Percentiles rank a stretch among this genome's conserved stretches.
Conservation (phyloP, 2,888 invertebrate species). For the Ferrisia virgata region DNA sequence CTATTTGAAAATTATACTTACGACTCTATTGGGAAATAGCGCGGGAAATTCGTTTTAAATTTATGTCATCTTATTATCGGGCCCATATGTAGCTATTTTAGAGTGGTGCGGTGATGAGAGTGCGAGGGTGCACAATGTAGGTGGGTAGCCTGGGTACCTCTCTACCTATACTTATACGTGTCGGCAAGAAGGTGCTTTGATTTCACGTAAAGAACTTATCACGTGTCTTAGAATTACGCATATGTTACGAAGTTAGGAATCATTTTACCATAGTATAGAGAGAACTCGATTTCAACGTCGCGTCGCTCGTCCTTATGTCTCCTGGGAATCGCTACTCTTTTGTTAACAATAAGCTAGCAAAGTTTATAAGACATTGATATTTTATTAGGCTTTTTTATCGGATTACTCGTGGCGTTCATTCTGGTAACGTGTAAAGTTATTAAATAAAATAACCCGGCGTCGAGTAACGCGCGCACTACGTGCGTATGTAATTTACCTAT, state of each 20-base stretch:
- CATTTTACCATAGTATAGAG: background rate
- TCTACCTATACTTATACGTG: background rate
- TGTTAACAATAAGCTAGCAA: slow-evolving; percentile 11
- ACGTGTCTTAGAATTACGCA: slow-evolving; percentile 19
- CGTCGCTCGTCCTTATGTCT: too few relatives aligned
- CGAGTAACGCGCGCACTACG: background rate
- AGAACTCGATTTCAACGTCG: background rate
- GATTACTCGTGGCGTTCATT: background rate
- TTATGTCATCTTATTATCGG: slow-evolving; percentile 24
- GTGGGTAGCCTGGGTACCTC: background rate
- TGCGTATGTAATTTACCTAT: background rate
- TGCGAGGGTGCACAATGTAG: too few relatives aligned
- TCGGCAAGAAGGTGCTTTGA: background rate
- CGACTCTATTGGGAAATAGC: slow-evolving; percentile 6
- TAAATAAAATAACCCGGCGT: background rate
- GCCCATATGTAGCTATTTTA: background rate
- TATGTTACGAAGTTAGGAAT: slow-evolving; percentile 6
- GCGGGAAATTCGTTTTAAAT: slow-evolving; percentile 30
- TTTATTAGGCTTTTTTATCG: slow-evolving; percentile 25
- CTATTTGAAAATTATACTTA: slow-evolving; percentile 30
- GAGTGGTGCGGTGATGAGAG: too few relatives aligned
- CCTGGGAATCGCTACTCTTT: slow-evolving; percentile 8
- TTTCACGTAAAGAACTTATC: slow-evolving; percentile 8
- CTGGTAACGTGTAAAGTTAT: background rate
- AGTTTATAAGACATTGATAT: slow-evolving; percentile 10